Evolutionary conservation across 2,797 vertebrate species (phyloP).

Genomic region (Schizopygopsis malacanthus): DNA sequence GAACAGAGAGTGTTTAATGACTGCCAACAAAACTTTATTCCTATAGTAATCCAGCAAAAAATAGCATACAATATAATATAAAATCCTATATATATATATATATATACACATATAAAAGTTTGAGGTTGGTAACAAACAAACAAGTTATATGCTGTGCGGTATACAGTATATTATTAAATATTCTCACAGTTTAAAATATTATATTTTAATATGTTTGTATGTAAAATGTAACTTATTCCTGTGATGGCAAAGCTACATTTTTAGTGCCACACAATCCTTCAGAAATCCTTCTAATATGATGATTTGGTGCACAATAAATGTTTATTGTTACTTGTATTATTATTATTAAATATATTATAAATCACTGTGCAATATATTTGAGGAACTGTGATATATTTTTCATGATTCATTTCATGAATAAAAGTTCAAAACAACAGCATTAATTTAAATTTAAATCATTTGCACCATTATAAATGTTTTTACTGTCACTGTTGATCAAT

Average conservation of each 20-base stretch:
- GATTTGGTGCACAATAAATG: not conserved
- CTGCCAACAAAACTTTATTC: slow-evolving; percentile 55
- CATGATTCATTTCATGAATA: not conserved
- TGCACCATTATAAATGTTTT: not conserved
- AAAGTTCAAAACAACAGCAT: not conserved
- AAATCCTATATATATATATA: not conserved
- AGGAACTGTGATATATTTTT: not conserved
- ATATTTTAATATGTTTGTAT: not conserved
- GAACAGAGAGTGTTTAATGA: slow-evolving; percentile 67
- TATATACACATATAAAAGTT: not conserved
- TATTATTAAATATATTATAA: not conserved
- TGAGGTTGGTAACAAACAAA: not conserved
- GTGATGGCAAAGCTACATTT: not conserved
- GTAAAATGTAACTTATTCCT: not conserved
- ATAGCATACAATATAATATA: not conserved
- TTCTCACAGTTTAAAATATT: not conserved
- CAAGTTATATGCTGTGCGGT: too few relatives aligned
- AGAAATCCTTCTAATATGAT: not conserved
- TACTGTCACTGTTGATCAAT: not conserved
- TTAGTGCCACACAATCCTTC: not conserved
- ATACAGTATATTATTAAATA: not conserved
- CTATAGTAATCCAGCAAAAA: not conserved
- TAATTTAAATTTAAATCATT: not conserved
- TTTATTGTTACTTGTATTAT: not conserved
- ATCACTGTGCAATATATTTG: not conserved